phyloP scores from a whole-genome alignment of 2,113 vertebrate species.

The Brachirus orientalis region DNA sequence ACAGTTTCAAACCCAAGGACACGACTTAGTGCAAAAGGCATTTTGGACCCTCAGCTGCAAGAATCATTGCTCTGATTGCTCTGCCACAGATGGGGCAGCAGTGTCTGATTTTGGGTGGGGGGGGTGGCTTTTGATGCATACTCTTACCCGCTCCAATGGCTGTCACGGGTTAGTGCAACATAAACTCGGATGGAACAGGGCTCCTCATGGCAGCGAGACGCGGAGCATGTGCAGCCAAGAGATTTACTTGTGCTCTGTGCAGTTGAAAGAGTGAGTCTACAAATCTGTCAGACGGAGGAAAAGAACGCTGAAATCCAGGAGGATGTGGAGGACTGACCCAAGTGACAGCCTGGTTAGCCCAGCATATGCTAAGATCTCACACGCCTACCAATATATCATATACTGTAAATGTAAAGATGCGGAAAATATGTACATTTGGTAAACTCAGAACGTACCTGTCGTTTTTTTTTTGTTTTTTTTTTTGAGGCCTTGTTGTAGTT shows the following conservation, averaged over 20 bases:
- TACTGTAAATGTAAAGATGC: conserved; percentile 89
- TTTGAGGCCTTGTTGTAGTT: conserved; percentile 88
- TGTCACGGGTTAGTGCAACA: conserved; percentile 29
- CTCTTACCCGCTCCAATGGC: conserved; percentile 13
- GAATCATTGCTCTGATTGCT: conserved; percentile 27
- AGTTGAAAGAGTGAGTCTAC: conserved; percentile 33
- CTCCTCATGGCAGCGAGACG: conserved; percentile 33
- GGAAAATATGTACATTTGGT: conserved; percentile 84
- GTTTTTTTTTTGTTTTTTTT: conserved; percentile 61
- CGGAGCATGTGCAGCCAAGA: conserved; percentile 11
- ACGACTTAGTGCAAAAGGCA: conserved; percentile 36
- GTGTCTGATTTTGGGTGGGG: conserved; percentile 65
- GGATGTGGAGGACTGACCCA: conserved; percentile 83
- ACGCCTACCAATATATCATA: conserved; percentile 77
- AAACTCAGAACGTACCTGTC: conserved; percentile 77
- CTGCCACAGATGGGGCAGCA: conserved; percentile 64
- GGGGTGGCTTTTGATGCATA: conserved; percentile 26
- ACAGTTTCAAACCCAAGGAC: conserved; percentile 41
- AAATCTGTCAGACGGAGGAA: conserved; percentile 43
- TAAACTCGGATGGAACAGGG: conserved; percentile 38
- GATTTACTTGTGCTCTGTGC: conserved; percentile 59
- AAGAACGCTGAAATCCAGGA: conserved; percentile 38
- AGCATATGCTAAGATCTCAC: conserved; percentile 63
- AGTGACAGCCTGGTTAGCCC: conserved; percentile 83
- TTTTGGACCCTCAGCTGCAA: conserved; percentile 49